phyloP scores from a whole-genome alignment of 2,888 invertebrate genomes.

The Thera britannica region DNA sequence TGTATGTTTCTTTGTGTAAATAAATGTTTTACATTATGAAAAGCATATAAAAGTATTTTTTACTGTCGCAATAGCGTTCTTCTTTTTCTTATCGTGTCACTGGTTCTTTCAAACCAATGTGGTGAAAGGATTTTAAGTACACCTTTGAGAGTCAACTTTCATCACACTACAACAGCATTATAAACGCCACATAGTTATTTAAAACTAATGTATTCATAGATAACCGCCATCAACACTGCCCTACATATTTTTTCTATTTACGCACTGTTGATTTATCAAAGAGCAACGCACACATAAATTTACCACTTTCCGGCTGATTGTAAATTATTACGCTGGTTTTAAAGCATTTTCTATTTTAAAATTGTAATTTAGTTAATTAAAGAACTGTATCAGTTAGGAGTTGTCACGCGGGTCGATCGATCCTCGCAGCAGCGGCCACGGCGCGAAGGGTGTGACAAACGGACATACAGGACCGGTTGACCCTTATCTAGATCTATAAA shows the following conservation, averaged over 20 bases:
- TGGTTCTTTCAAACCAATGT: no score
- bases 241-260: conserved; percentile 33
- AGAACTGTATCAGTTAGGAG: conserved; percentile 38
- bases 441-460: conserved; percentile 40
- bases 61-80: no score
- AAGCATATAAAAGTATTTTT: no score
- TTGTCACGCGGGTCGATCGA: conserved; percentile 37
- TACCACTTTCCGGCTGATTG: conserved; percentile 30
- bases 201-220: conserved; percentile 34
- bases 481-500: conserved; percentile 62
- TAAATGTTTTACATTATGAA: no score
- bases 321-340: conserved; percentile 27
- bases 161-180: conserved; percentile 12
- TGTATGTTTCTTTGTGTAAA: no score
- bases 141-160: no score
- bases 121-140: no score
- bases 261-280: conserved; percentile 37
- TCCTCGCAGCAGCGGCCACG: conserved; percentile 27
- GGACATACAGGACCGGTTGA: conserved; percentile 47
- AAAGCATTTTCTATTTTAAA: conserved; percentile 32
- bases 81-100: no score
- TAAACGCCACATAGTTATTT: conserved; percentile 32
- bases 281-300: conserved; percentile 21
- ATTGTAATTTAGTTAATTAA: conserved; percentile 44
- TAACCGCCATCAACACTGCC: conserved; percentile 31